phyloP scores from a whole-genome alignment of 2,113 vertebrate species.

The Tretioscincus oriximinensis region DNA sequence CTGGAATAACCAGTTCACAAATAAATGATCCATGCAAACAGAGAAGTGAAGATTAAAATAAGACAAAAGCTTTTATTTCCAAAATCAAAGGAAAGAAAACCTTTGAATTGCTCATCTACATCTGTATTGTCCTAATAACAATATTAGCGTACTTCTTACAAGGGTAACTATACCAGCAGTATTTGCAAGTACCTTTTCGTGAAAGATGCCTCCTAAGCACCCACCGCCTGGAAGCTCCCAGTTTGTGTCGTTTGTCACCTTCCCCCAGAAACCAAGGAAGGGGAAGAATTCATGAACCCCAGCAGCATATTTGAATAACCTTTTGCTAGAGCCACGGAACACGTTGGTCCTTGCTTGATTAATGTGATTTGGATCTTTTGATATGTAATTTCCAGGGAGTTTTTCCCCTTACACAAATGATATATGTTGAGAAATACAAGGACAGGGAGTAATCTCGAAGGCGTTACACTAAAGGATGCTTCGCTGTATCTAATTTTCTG shows the following conservation, averaged over 20 bases:
- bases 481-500: neutral
- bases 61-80: constrained; percentile 88
- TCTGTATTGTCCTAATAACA: constrained; percentile 26
- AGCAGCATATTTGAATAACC: neutral
- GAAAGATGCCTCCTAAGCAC: constrained; percentile 27
- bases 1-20: constrained; percentile 97
- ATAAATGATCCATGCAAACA: constrained; percentile 91
- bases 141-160: neutral
- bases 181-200: constrained; percentile 20
- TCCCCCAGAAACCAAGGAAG: neutral
- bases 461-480: neutral
- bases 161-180: neutral
- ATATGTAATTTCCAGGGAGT: neutral
- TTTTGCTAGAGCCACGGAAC: neutral
- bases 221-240: no score
- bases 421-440: neutral
- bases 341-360: neutral
- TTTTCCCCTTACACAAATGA: neutral
- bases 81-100: constrained; percentile 44
- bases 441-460: neutral
- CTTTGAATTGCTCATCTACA: constrained; percentile 20
- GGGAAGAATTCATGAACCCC: neutral
- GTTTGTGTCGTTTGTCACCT: no score
- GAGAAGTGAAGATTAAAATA: constrained; percentile 87
- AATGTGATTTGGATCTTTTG: neutral